Conservation (phyloP, 2,797 vertebrate species). For the Cercopithecus hamlyni region DNA sequence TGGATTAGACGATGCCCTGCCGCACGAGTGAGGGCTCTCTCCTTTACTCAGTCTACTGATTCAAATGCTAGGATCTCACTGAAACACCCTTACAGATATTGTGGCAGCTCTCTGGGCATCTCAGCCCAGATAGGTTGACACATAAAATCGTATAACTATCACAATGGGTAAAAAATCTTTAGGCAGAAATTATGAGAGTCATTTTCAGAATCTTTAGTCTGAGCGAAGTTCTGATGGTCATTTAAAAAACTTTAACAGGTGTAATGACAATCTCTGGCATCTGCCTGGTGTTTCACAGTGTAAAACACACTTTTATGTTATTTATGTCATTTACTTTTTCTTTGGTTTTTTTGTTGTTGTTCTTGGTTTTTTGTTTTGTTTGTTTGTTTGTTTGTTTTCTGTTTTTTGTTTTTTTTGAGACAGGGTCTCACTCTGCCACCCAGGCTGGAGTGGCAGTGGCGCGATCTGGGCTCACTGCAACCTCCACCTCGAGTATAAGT, state of each 20-base stretch:
- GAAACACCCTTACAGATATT: background rate
- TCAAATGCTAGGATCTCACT: background rate
- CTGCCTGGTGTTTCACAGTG: background rate
- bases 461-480: no score
- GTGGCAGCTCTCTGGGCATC: background rate
- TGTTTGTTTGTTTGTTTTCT: no score
- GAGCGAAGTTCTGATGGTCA: background rate
- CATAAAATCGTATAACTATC: background rate
- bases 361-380: no score
- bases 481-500: no score
- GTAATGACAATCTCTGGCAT: background rate
- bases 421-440: no score
- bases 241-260: background rate
- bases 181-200: background rate
- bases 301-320: background rate
- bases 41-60: background rate
- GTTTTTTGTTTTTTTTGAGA: no score
- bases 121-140: background rate
- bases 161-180: background rate
- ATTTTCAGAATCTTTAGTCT: background rate
- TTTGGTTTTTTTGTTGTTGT: no score
- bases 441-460: no score
- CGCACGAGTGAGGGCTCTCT: no score
- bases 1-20: fast-evolving
- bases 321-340: background rate